Evolutionary conservation across 2,888 invertebrate species (phyloP).

Genomic region (Tiliacea aurago): DNA sequence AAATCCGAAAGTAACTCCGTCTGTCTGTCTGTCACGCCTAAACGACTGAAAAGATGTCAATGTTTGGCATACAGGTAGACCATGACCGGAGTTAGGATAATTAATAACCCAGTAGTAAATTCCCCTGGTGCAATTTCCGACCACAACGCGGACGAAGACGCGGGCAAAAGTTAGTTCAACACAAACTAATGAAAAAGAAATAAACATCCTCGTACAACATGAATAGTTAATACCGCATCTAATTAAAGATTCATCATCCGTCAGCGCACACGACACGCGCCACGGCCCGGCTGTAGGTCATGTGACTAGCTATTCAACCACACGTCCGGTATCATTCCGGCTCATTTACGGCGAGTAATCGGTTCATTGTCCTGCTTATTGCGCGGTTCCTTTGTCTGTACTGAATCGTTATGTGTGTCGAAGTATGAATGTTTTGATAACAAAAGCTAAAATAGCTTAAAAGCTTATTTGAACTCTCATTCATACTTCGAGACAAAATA

Average conservation of each 20-base stretch:
- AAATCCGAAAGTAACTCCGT: too few relatives aligned
- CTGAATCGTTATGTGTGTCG: neutral
- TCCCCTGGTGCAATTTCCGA: too few relatives aligned
- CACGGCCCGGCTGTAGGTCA: constrained; percentile 3
- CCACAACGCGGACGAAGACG: too few relatives aligned
- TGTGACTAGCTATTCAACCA: constrained; percentile 9
- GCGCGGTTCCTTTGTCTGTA: neutral
- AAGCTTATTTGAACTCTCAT: neutral
- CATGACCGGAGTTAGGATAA: too few relatives aligned
- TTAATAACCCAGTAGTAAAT: too few relatives aligned
- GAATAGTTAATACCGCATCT: neutral
- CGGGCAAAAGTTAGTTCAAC: too few relatives aligned
- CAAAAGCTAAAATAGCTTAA: neutral
- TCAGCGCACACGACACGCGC: neutral
- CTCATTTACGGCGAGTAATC: constrained; percentile 1
- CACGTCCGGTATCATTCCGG: constrained; percentile 28
- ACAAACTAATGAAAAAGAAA: neutral
- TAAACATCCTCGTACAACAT: neutral
- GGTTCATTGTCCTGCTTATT: constrained; percentile 20
- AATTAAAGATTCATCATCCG: constrained; percentile 6
- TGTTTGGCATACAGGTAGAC: too few relatives aligned
- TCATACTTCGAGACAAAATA: too few relatives aligned
- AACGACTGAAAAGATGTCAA: too few relatives aligned
- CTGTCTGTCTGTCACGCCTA: too few relatives aligned
- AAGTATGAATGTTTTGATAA: neutral